Evolutionary conservation across 2,888 invertebrate species (phyloP), one percentile per base, ranked within the genome.

Genomic region (Aleiodes testaceus): DNA sequence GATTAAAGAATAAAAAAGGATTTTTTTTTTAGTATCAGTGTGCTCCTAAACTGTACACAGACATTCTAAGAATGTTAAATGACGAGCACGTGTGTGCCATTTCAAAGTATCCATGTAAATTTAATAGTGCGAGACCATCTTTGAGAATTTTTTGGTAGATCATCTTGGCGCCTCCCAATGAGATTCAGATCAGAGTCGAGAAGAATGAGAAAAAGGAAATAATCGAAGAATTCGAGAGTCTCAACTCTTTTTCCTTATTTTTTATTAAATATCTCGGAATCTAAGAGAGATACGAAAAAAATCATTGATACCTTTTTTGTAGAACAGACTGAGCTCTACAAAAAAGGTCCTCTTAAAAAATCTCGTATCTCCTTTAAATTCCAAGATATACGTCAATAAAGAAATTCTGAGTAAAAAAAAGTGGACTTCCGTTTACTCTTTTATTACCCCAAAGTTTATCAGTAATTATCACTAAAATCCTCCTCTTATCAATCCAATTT

Each of bases 111-210:
- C 26, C 45, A 30, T 47, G 30, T 30, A 30, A 42, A 30, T 52
- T 53, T 42, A 66, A 66, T 66, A 52, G 52, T 26, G 36, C 52
- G 52, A 50, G 18, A 66, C 20, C 36, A 42, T 53, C 44, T 44
- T 55, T 30, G 20, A 67, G 50, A 67, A 42, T 52, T 22, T 44
- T 36, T 30, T 55, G 14, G 26, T 26, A 45, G 44, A 44, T 55
- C 18, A 36, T 67, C 50, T 36, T 49, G 65, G 65, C 50, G 65
- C 49, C 65, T 47, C 30, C 30, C 50, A 53, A 26, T 53, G 53
- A 53, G 36, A 18, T 18, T 18, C 14, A 7, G 1, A 26, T 26
- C 44, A 44, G 64, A n/a, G 3, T 45, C 9, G n/a, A 36, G 20
- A 55, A 14, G 14, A n/a, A 67, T 44, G 44, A 65, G 7, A 30